These are phyloP conservation scores for Cephus sareptanus DNA, from an alignment of 2,888 invertebrate species.

Conservation along the genomic window DNA sequence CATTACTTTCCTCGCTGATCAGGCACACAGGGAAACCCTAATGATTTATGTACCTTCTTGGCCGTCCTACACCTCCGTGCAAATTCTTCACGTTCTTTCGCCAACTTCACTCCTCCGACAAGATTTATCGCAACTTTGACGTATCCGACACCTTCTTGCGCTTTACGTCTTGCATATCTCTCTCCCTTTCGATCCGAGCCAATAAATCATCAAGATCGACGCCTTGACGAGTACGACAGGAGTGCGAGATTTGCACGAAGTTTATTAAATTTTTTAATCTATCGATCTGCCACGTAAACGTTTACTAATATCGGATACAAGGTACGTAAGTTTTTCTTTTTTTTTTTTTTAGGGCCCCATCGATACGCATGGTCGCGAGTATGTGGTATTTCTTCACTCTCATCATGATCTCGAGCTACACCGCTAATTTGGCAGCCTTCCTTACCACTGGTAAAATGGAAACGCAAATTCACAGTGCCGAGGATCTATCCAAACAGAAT, in stretches of 20 bases:
- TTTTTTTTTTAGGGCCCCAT: slow-evolving; percentile 75
- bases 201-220: not conserved
- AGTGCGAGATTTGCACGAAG: no score
- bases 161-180: not conserved
- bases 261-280: no score
- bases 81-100: not conserved
- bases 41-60: not conserved
- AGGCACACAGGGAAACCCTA: not conserved
- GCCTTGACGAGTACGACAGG: not conserved
- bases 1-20: not conserved
- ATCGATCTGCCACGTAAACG: no score
- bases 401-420: slow-evolving; percentile 96
- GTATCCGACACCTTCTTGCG: not conserved
- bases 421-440: slow-evolving; percentile 95
- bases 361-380: slow-evolving; percentile 89
- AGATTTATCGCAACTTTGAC: not conserved
- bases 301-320: no score
- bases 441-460: slow-evolving; percentile 94
- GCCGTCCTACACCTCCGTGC: not conserved
- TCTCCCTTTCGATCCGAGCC: not conserved
- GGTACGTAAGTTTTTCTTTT: no score
- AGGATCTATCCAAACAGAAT: slow-evolving; percentile 95
- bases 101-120: not conserved
- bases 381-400: slow-evolving; percentile 97
- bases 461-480: slow-evolving; percentile 93